phyloP scores from a whole-genome alignment of 2,888 invertebrate genomes.

The Polydrusus pterygomalis region DNA sequence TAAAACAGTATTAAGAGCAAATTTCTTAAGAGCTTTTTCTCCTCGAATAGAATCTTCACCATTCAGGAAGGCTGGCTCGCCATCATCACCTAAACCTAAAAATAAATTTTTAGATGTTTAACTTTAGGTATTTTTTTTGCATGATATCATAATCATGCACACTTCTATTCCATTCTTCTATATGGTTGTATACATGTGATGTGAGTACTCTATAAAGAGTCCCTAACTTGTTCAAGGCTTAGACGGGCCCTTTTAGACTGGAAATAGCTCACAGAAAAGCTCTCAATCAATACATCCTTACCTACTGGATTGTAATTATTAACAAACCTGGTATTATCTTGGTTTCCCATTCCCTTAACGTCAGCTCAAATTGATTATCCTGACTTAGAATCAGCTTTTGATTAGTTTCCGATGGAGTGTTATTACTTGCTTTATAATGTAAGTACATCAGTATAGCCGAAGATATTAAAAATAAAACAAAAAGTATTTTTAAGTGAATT shows the following conservation, averaged over 20 bases:
- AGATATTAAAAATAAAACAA: constrained; percentile 46
- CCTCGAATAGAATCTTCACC: constrained; percentile 83
- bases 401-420: not conserved
- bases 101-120: not conserved
- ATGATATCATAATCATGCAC: no score
- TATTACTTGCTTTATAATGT: constrained; percentile 25
- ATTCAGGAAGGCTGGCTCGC: constrained; percentile 79
- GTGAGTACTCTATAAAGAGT: no score
- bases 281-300: no score
- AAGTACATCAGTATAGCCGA: constrained; percentile 49
- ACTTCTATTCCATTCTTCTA: no score
- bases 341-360: constrained; percentile 73
- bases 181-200: no score
- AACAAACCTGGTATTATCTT: constrained; percentile 76
- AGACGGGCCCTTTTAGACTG: no score
- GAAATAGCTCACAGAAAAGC: no score
- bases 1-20: constrained; percentile 91
- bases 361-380: constrained; percentile 58
- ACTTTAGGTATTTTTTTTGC: no score
- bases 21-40: constrained; percentile 84
- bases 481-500: constrained; percentile 59
- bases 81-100: constrained; percentile 79
- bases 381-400: constrained; percentile 51
- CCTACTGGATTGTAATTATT: no score
- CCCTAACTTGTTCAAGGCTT: no score